phyloP scores from a whole-genome alignment of 2,888 invertebrate genomes.

The Lepidonotus clava region DNA sequence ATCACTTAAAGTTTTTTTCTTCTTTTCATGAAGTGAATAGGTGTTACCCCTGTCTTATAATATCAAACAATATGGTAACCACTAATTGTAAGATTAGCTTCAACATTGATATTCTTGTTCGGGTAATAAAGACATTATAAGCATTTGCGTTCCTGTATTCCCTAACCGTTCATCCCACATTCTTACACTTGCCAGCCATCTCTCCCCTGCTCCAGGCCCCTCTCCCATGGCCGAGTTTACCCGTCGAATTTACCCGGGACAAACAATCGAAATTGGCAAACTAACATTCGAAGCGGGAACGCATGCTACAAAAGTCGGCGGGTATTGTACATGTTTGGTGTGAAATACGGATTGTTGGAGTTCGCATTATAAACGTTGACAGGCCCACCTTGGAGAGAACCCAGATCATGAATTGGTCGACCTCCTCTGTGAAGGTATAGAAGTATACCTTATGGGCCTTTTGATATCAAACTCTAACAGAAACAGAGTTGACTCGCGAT shows the following conservation, averaged over 20 bases:
- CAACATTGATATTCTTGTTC: too few species aligned
- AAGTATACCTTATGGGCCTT: neutral
- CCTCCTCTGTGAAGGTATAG: neutral
- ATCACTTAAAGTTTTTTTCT: too few species aligned
- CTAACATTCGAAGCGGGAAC: conserved; percentile 1
- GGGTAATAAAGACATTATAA: too few species aligned
- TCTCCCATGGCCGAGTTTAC: neutral
- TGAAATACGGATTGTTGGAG: neutral
- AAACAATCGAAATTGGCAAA: conserved; percentile 24
- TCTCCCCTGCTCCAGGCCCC: too few species aligned
- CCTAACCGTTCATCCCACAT: too few species aligned
- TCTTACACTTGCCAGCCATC: too few species aligned
- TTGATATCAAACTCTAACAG: neutral
- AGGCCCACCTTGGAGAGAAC: neutral
- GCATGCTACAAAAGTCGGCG: neutral
- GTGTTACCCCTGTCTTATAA: too few species aligned
- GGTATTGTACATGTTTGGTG: conserved; percentile 13
- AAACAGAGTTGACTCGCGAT: neutral
- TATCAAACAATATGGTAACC: too few species aligned
- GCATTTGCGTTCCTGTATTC: too few species aligned
- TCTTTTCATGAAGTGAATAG: too few species aligned
- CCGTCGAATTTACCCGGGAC: conserved; percentile 2
- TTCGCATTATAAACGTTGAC: neutral
- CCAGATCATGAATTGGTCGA: neutral
- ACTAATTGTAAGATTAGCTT: too few species aligned